Evolutionary conservation across 2,888 invertebrate species (phyloP).

Genomic region (Peribatodes rhomboidaria): DNA sequence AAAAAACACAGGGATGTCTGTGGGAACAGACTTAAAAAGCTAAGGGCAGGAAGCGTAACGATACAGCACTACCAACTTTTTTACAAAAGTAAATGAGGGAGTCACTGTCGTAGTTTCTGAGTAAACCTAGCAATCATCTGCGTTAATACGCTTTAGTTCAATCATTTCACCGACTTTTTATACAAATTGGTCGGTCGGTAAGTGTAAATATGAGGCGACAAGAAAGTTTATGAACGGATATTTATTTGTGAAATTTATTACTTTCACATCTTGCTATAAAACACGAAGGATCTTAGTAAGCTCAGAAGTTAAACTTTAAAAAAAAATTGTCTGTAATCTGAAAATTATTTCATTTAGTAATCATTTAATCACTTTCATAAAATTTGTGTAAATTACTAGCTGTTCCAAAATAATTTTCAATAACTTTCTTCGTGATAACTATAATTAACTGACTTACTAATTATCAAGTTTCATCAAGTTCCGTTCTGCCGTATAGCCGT

Average conservation of each 20-base stretch:
- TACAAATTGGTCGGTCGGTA: constrained; percentile 34
- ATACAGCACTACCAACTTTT: constrained; percentile 14
- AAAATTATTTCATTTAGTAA: too few species aligned
- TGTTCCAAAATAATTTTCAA: too few species aligned
- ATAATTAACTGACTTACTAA: too few species aligned
- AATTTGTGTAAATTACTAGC: too few species aligned
- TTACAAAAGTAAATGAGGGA: not conserved
- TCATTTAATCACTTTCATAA: too few species aligned
- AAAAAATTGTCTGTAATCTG: too few species aligned
- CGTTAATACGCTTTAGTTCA: not conserved
- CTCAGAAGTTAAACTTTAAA: not conserved
- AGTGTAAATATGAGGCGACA: constrained; percentile 82
- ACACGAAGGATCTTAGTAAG: constrained; percentile 16
- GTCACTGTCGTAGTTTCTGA: not conserved
- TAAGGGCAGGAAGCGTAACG: constrained; percentile 74
- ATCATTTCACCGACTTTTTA: not conserved
- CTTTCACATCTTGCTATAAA: constrained; percentile 32
- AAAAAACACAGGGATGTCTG: constrained; percentile 74
- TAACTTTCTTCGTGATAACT: too few species aligned
- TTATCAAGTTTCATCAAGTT: too few species aligned
- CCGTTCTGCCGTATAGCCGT: too few species aligned
- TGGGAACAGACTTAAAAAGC: constrained; percentile 80
- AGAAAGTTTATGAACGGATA: constrained; percentile 75
- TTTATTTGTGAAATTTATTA: constrained; percentile 75
- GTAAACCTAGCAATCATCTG: not conserved